These are phyloP conservation scores for Pantherophis alleghaniensis DNA, from an alignment of 2,797 vertebrate genomes.

Conservation along the genomic window DNA sequence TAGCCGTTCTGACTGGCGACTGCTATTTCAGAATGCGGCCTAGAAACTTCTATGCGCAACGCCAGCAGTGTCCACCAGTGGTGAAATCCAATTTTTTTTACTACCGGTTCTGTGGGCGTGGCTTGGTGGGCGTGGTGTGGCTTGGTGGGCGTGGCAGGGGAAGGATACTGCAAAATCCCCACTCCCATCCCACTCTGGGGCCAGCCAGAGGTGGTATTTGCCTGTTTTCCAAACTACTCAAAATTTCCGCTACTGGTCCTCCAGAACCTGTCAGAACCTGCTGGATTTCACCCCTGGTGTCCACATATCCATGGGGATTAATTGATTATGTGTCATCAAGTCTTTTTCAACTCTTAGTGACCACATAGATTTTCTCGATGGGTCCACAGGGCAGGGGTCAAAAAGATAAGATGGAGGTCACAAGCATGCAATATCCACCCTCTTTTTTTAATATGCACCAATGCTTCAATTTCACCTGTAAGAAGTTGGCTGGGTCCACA, in stretches of 20 bases:
- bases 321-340: background rate
- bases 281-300: background rate
- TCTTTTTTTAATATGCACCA: background rate
- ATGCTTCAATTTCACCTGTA: background rate
- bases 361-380: background rate
- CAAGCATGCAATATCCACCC: background rate
- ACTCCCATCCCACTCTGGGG: no score
- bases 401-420: background rate
- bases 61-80: background rate
- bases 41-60: background rate
- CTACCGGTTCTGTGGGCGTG: no score
- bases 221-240: no score
- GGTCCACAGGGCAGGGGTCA: background rate
- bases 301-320: background rate
- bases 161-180: no score
- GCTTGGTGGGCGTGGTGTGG: no score
- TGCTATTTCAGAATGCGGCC: background rate
- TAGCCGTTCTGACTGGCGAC: background rate
- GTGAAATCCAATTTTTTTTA: no score
- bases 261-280: no score
- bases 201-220: no score
- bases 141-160: no score
- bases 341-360: background rate
- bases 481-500: background rate
- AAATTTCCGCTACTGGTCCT: no score